phyloP scores from a whole-genome alignment of 2,797 vertebrate species.

The Falco biarmicus region DNA sequence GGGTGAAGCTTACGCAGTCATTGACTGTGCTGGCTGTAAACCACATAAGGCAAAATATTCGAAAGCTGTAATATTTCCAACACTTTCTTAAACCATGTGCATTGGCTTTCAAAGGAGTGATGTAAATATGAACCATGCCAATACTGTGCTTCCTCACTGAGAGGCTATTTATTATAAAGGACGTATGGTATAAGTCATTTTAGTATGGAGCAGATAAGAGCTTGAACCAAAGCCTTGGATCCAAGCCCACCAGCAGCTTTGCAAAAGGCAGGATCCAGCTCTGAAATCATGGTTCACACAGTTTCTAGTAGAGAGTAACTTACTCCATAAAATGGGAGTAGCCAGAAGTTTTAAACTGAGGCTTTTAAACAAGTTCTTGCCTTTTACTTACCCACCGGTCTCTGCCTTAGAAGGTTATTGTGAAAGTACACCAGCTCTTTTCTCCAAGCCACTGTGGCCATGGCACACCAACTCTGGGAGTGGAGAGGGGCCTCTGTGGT shows the following conservation, averaged over 20 bases:
- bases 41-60: background rate
- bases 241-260: constrained; percentile 20
- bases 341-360: background rate
- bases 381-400: background rate
- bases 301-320: background rate
- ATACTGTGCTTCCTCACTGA: background rate
- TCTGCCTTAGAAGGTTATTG: background rate
- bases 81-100: background rate
- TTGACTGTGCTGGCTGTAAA: background rate
- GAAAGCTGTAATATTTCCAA: background rate
- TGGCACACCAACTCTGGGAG: background rate
- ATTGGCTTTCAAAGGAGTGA: background rate
- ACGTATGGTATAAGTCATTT: background rate
- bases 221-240: constrained; percentile 31
- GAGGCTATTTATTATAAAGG: constrained; percentile 15
- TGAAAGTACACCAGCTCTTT: background rate
- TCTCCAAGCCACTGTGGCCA: background rate
- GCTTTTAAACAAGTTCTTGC: constrained; percentile 8
- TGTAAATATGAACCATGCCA: background rate
- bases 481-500: background rate
- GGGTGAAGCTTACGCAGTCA: background rate
- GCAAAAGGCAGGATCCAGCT: background rate
- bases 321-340: background rate
- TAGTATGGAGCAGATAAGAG: background rate
- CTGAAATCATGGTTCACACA: background rate